Base-by-base conservation (phyloP, 92 coral and sea anemone species). In the Bergia puertoricense region DNA sequence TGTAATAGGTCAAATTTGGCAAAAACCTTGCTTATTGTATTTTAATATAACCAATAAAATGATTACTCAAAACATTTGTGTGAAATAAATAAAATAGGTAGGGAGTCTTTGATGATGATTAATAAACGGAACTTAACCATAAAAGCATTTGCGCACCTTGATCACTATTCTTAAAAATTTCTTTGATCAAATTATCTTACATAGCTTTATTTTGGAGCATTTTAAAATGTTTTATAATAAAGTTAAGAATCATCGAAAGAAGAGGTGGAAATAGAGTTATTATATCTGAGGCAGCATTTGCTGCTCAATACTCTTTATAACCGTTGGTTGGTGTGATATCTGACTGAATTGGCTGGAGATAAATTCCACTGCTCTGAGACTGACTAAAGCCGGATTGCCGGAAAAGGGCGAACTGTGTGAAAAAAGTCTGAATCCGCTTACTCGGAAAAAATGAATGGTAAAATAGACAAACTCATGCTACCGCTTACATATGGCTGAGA, bases 1-100 rank as follows among this genome's bases (percentile, higher is more conserved):
- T 30, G 77, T 84, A 71, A 84, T 84, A 43, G 87, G 87, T 37
- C 74, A 84, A 71, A 84, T 50, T 84, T 84, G 44, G 45, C 86
- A 71, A 69, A 73, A 74, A 69, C 43, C 66, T 69, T 22, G 15
- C 77, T 71, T 84, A 48, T 71, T 84, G 87, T 84, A 20, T 84
- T 84, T 84, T 71, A 71, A 71, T 84, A 69, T 30, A 44, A 71
- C 87, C 54, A 69, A 84, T 44, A 69, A 84, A 84, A 30, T 51
- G 42, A 44, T 69, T 68, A 48, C 59, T 69, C 67, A 84, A 84
- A 81, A 69, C 30, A 69, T 45, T 68, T 45, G 65, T 15, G 3
- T 37, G 77, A 69, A 22, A 62, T 48, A 62, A 62, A 62, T 62
- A 62, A 62, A 84, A 37, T 22, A 69, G 50, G 68, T 36, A 69